A percentile compares a stretch with the other conserved stretches of the same genome.
phyloP scores from a whole-genome alignment of 2,888 invertebrate genomes.

The Octodonta nipae region DNA sequence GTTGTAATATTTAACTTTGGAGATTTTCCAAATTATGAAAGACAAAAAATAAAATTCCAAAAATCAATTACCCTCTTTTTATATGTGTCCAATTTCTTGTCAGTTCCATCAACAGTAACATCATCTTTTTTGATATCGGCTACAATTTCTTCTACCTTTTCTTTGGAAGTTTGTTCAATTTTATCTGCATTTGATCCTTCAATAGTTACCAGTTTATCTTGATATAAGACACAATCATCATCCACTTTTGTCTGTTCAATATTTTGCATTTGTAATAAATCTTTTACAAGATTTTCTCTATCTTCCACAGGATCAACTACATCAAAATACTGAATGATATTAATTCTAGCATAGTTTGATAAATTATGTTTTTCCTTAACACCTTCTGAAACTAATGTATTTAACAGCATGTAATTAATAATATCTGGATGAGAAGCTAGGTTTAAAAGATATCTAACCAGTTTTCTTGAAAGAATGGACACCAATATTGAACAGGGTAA shows the following conservation, averaged over 20 bases:
- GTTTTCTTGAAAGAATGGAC: constrained; percentile 46
- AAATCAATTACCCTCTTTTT: no score
- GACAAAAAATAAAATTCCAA: no score
- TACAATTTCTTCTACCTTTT: no score
- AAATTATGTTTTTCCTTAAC: constrained; percentile 20
- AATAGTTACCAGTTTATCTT: no score
- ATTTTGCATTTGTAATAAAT: neutral
- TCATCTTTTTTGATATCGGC: no score
- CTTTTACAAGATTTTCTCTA: neutral
- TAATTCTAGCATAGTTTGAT: constrained; percentile 19
- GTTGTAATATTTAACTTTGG: no score
- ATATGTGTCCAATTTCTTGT: no score
- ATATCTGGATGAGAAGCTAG: constrained; percentile 41
- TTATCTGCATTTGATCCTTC: no score
- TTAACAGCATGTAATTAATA: constrained; percentile 32
- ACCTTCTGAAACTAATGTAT: constrained; percentile 15
- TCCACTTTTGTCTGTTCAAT: neutral
- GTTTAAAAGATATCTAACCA: constrained; percentile 39
- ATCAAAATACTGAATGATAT: constrained; percentile 15
- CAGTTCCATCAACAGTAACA: no score
- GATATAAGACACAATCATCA: no score
- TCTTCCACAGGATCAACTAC: constrained; percentile 10
- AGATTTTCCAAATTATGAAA: no score
- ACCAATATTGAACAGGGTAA: constrained; percentile 50
- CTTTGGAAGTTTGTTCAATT: no score